Conservation (phyloP, 2,113 vertebrate genomes). For the Myanophis thanlyinensis region DNA sequence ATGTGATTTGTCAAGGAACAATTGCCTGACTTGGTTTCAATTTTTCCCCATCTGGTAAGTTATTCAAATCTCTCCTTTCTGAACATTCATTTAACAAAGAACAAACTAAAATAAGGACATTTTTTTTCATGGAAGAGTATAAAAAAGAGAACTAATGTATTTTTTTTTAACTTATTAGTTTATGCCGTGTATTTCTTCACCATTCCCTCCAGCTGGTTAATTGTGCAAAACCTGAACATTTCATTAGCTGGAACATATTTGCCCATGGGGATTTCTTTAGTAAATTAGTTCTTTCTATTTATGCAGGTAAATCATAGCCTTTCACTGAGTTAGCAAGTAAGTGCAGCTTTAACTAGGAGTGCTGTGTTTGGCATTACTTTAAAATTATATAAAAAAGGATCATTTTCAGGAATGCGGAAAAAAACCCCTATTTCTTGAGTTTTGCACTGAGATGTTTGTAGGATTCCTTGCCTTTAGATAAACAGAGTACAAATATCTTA, state of each 20-base stretch:
- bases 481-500: not conserved
- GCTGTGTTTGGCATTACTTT: slow-evolving; percentile 49
- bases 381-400: slow-evolving; percentile 40
- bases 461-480: slow-evolving; percentile 21
- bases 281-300: slow-evolving; percentile 86
- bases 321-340: slow-evolving; percentile 52
- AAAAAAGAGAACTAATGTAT: slow-evolving; percentile 86
- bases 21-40: slow-evolving; percentile 32
- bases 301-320: slow-evolving; percentile 82
- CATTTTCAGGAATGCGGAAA: slow-evolving; percentile 17
- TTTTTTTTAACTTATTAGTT: slow-evolving; percentile 92
- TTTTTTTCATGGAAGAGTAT: slow-evolving; percentile 72
- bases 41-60: slow-evolving; percentile 52
- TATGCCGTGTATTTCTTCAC: slow-evolving; percentile 89
- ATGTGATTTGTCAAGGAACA: slow-evolving; percentile 50
- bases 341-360: slow-evolving; percentile 48
- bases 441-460: slow-evolving; percentile 4
- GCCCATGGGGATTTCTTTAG: slow-evolving; percentile 87
- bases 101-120: slow-evolving; percentile 50
- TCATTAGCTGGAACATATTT: slow-evolving; percentile 92
- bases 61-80: slow-evolving; percentile 45
- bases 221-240: slow-evolving; percentile 92
- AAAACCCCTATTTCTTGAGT: not conserved
- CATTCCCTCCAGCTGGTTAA: slow-evolving; percentile 93
- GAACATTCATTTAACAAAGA: slow-evolving; percentile 50